A percentile compares a stretch with the other conserved stretches of the same genome.
These are phyloP conservation scores for Decapterus maruadsi DNA, from an alignment of 2,797 vertebrate species.

Conservation along the genomic window DNA sequence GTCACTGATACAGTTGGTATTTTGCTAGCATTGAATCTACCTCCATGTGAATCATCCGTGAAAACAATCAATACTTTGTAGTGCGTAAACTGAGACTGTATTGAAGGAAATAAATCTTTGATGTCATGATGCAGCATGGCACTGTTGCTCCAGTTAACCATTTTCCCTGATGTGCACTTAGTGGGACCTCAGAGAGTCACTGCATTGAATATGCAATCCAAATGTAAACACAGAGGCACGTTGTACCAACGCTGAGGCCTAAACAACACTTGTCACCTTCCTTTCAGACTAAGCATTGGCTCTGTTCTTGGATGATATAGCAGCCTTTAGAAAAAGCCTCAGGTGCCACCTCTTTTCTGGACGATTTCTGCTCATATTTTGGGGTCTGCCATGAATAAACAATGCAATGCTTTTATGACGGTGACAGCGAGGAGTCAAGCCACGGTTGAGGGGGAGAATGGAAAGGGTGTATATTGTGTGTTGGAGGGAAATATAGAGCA, in stretches of 20 bases:
- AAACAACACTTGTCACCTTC: slow-evolving; percentile 68
- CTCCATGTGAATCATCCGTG: neutral
- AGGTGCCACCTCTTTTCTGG: slow-evolving; percentile 63
- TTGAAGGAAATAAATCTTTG: slow-evolving; percentile 24
- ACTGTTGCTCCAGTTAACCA: slow-evolving; percentile 44
- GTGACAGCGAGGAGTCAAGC: slow-evolving; percentile 72
- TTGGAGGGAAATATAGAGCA: slow-evolving; percentile 48
- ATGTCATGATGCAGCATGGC: slow-evolving; percentile 14
- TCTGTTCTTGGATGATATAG: slow-evolving; percentile 67
- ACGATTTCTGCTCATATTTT: slow-evolving; percentile 74
- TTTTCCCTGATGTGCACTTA: slow-evolving; percentile 51
- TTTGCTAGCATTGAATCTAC: slow-evolving; percentile 9
- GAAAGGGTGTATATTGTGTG: slow-evolving; percentile 54
- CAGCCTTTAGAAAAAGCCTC: slow-evolving; percentile 64
- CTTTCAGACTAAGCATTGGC: slow-evolving; percentile 60
- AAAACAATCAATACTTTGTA: slow-evolving; percentile 16
- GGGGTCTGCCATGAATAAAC: slow-evolving; percentile 73
- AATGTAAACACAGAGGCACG: slow-evolving; percentile 64
- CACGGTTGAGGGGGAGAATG: slow-evolving; percentile 64
- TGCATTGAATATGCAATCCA: slow-evolving; percentile 56
- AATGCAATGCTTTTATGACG: slow-evolving; percentile 76
- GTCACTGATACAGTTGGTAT: slow-evolving; percentile 1
- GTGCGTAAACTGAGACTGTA: slow-evolving; percentile 8
- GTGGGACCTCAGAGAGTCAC: slow-evolving; percentile 39
- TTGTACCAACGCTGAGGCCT: slow-evolving; percentile 46